Conservation (phyloP, 2,888 invertebrate genomes). For the Crepidodera aurea region DNA sequence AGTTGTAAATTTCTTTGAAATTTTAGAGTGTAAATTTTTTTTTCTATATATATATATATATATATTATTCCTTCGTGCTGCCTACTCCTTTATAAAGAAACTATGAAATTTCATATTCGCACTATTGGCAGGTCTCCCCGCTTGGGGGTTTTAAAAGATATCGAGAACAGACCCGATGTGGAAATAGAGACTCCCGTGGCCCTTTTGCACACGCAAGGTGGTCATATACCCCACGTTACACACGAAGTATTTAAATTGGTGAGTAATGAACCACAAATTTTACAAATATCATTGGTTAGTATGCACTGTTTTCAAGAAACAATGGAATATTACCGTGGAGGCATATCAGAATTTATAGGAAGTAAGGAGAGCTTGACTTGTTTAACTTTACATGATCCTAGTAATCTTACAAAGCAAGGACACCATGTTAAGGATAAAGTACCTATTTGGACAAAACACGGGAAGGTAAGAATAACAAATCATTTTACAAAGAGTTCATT, state of each 20-base stretch:
- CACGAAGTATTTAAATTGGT: constrained; percentile 77
- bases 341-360: constrained; percentile 73
- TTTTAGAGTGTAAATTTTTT: neutral
- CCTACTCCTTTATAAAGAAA: too few relatives aligned
- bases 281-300: constrained; percentile 78
- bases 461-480: constrained; percentile 64
- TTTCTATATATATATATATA: too few relatives aligned
- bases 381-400: constrained; percentile 75
- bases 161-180: constrained; percentile 66
- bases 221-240: constrained; percentile 83
- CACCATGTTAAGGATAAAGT: constrained; percentile 75
- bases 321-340: constrained; percentile 69
- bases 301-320: constrained; percentile 68
- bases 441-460: constrained; percentile 81
- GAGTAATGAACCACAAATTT: constrained; percentile 67
- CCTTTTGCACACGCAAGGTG: constrained; percentile 80
- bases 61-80: too few relatives aligned
- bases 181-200: constrained; percentile 77
- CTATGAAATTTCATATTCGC: constrained; percentile 77
- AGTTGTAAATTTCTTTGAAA: neutral
- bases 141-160: constrained; percentile 70
- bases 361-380: constrained; percentile 65
- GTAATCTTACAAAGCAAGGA: constrained; percentile 71
- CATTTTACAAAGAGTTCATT: neutral
- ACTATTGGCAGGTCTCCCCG: constrained; percentile 70